Base-by-base conservation (phyloP, 2,797 vertebrate species). In the Gymnoscopelus microlampas region DNA sequence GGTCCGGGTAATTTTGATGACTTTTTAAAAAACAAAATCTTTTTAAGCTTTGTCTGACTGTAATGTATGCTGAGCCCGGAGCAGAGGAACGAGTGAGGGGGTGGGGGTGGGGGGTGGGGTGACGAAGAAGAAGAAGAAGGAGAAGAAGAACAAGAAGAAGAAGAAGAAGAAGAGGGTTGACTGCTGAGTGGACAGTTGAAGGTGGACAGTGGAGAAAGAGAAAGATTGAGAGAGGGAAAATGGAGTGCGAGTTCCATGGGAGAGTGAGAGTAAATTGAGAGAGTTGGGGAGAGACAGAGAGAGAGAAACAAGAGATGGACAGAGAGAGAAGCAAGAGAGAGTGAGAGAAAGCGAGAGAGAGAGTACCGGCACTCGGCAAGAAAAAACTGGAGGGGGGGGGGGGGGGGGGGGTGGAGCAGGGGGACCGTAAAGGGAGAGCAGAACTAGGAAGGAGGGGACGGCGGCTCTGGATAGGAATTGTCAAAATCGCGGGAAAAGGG, bases 401-500 rank as follows among this genome's bases (percentile, higher is more conserved):
- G 74, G 58, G 88, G 84, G 87, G 82, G 82, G 79, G 70, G 75
- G 75, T 74, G 59, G 74, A 84, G 85, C 73, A 78, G 78, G 85
- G 80, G 80, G 76, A 88, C 81, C 77, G 85, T 73, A 88, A 44
- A 82, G 84, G 82, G 83, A 81, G 70, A 86, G 81, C 39, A 44
- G 39, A 44, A 91, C 84, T 86, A 84, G 82, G 83, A 88, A 88
- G 84, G 86, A 89, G 87, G 39, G 81, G 83, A 87, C 79, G 76
- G 73, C 82, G 39, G 39, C 39, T 44, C 39, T 80, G 74, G 78
- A 77, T 85, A 89, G 85, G 82, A 91, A 90, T 85, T 82, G 71
- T 67, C 64, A 73, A 91, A 90, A 91, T 85, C 58, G 81, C 77
- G 80, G 85, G 87, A 91, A 90, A 88, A 71, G 50, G 50, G 35